Evolutionary conservation across 2,888 invertebrate genomes (phyloP), one percentile per base, ranked within the genome.

Genomic region (Eupsilia transversa): DNA sequence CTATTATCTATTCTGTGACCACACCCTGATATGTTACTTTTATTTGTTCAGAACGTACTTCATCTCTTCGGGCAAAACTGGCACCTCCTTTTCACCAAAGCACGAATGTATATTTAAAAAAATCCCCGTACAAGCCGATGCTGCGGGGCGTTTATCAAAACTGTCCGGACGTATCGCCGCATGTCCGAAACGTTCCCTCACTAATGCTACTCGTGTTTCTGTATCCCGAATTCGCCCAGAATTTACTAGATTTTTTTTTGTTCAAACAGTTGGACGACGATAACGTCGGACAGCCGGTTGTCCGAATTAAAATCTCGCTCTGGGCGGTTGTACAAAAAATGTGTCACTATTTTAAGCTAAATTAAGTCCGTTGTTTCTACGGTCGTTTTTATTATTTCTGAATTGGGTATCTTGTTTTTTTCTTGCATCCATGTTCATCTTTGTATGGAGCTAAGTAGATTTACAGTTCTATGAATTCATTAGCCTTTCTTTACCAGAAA

Each of bases 61-160:
- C 14, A 49, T 63, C 10, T 64, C 9, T 38, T 23, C n/a, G 14
- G n/a, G 3, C 3, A 54, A 30, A 46, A 4, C 3, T 1, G 17
- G 14, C 1, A 43, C 35, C n/a, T 30, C 9, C 14, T 57, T 61
- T 43, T 60, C 49, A 49, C 74, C 56, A 57, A 35, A 35, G 38
- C 7, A 35, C 33, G 54, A 52, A 43, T 72, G 57, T 68, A 54
- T 74, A 79, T 81, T 80, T 67, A 46, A 77, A 82, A 63, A 89
- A 78, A 84, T 81, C 76, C 72, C 72, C 70, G 73, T 71, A 78
- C 75, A 67, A 79, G 65, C 82, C 65, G 49, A 85, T 80, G 83
- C 87, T 88, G 83, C 79, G 81, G 91, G 89, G 91, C 84, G 89
- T 92, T 90, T 93, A 91, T 94, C 92, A 92, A 85, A 91, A 84